Base-by-base conservation (phyloP, 2,113 vertebrate species). In the Sebastes schlegelii region DNA sequence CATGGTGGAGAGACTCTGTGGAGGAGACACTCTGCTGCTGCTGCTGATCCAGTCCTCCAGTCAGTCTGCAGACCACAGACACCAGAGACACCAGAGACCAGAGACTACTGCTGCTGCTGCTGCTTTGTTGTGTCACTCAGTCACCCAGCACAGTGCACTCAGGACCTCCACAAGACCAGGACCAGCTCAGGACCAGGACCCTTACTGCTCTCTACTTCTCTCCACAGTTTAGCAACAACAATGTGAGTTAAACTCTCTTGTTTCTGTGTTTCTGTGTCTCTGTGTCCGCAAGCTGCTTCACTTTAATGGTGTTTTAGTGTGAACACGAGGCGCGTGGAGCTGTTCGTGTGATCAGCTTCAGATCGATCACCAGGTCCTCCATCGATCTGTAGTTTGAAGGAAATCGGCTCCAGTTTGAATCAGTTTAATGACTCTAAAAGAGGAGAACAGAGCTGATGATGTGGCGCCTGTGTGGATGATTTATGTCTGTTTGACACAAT, bases 1-100 rank as follows among this genome's bases (percentile, higher is more conserved):
- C 90, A 83, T 2, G 86, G 88, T 54, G 90, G 80, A 26, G 70
- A 61, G 46, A 34, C 34, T 34, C 34, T 34, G 34, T 12, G 8
- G 46, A n/a, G 61, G 60, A 79, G 71, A 3, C 1, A 16, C 45
- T 12, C 3, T 34, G 34, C 34, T 34, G 34, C 57, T 16, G 17
- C 23, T n/a, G 12, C 71, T 9, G 23, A 34, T 34, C 34, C 34
- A 34, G 34, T 34, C 34, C 34, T 34, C 34, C 34, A 34, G 34
- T 34, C 34, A 34, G 34, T 34, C 34, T 34, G 34, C 34, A 34
- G 34, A 34, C 34, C 34, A 34, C 34, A 34, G 34, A 34, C 3
- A 34, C 34, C 34, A 34, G 34, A 34, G 34, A 34, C 34, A 34
- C 34, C 34, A 34, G 34, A 34, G 34, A 34, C 34, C 4, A 34